Percentiles rank a stretch among this genome's conserved stretches.
These are phyloP conservation scores for Gryllus bimaculatus DNA, from an alignment of 1,140 invertebrate species.

Conservation along the genomic window DNA sequence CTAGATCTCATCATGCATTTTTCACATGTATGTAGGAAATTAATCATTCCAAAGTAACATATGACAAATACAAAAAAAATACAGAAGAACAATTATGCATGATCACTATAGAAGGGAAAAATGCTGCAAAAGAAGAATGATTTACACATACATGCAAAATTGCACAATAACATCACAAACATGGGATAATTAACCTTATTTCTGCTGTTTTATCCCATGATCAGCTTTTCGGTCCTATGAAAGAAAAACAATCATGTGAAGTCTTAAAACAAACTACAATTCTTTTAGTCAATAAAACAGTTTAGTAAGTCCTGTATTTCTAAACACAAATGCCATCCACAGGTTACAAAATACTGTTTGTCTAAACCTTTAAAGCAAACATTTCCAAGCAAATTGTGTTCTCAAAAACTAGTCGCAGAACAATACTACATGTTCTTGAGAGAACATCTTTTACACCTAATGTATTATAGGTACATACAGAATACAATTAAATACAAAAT, in stretches of 20 bases:
- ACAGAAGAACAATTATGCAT: neutral
- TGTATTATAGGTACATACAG: no score
- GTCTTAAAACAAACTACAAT: neutral
- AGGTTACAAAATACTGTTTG: neutral
- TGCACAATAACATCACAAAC: neutral
- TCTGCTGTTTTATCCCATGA: neutral
- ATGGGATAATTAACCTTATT: slow-evolving; percentile 7
- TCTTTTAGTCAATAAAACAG: neutral
- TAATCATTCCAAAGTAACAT: neutral
- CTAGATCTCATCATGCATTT: neutral
- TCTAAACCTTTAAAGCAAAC: neutral
- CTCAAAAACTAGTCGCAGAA: no score
- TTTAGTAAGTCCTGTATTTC: neutral
- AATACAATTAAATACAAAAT: no score
- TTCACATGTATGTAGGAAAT: neutral
- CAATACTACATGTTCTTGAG: no score
- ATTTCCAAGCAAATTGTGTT: no score
- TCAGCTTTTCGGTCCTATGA: slow-evolving; percentile 16
- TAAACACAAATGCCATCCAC: neutral
- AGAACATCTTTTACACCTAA: no score
- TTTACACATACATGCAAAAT: neutral
- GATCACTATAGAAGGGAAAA: neutral
- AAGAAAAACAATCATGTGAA: slow-evolving; percentile 6
- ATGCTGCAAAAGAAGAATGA: neutral
- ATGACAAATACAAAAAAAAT: neutral